Percentiles rank a stretch among this genome's conserved stretches.
Conservation (phyloP, 2,113 vertebrate genomes). For the Alethe castanea region DNA sequence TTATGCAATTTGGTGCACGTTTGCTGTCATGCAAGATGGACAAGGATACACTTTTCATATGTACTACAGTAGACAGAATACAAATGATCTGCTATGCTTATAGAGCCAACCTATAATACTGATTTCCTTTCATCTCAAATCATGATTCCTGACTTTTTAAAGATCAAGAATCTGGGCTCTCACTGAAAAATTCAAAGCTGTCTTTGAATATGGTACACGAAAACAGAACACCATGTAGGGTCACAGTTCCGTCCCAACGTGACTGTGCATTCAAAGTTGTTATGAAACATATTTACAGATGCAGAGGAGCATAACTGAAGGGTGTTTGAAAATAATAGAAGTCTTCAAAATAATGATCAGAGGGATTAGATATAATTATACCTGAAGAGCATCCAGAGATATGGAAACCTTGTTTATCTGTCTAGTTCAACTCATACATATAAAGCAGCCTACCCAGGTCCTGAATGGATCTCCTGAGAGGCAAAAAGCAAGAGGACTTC, state of each 20-base stretch:
- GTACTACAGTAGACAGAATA: not conserved
- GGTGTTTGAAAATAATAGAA: not conserved
- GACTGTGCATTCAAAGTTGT: not conserved
- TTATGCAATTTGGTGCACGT: not conserved
- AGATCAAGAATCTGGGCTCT: not conserved
- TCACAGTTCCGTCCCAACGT: not conserved
- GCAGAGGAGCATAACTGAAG: not conserved
- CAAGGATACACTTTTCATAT: not conserved
- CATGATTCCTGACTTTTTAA: not conserved
- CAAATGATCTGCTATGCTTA: not conserved
- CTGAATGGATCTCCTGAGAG: not conserved
- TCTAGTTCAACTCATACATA: not conserved
- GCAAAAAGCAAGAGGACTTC: not conserved
- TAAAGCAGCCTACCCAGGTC: not conserved
- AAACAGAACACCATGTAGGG: not conserved
- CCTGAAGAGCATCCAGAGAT: not conserved
- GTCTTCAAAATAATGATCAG: not conserved
- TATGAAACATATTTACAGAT: not conserved
- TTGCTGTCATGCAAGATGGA: not conserved
- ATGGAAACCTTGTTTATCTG: not conserved
- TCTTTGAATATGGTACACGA: not conserved
- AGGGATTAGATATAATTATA: not conserved
- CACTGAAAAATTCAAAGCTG: not conserved
- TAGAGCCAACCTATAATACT: not conserved
- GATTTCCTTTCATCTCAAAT: not conserved